Conservation (phyloP, 2,797 vertebrate genomes). For the Rachycentron canadum region DNA sequence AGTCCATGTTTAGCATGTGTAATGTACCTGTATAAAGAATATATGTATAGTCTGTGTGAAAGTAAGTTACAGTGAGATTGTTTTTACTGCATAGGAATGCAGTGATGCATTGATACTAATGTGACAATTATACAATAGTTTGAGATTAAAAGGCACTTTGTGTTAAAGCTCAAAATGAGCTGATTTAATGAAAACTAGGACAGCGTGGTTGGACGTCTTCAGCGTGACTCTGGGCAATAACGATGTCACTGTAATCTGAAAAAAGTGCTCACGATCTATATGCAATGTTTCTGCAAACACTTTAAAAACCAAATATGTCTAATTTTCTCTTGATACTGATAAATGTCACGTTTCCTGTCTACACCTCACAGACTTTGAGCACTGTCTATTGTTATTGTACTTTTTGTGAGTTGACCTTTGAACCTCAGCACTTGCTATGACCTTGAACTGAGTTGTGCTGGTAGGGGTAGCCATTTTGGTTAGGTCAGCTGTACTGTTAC, state of each 20-base stretch:
- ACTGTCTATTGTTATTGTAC: constrained; percentile 57
- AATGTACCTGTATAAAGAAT: constrained; percentile 65
- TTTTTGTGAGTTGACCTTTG: constrained; percentile 63
- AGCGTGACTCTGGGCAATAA: constrained; percentile 35
- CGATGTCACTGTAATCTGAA: constrained; percentile 37
- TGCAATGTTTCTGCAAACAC: constrained; percentile 68
- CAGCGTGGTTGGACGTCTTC: constrained; percentile 34
- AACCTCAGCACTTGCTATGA: constrained; percentile 72
- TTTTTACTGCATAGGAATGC: constrained; percentile 56
- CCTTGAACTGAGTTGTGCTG: constrained; percentile 61
- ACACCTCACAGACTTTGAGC: constrained; percentile 57
- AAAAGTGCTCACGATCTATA: constrained; percentile 55
- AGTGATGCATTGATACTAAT: constrained; percentile 58
- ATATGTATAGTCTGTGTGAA: constrained; percentile 65
- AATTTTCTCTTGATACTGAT: constrained; percentile 52
- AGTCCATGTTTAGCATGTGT: constrained; percentile 65
- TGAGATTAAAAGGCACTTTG: constrained; percentile 76
- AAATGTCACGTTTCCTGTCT: constrained; percentile 37
- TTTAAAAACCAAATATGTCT: constrained; percentile 65
- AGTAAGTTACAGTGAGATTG: constrained; percentile 42
- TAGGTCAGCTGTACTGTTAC: constrained; percentile 52
- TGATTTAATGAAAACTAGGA: constrained; percentile 38
- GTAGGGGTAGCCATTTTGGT: constrained; percentile 43
- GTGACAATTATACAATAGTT: constrained; percentile 31
- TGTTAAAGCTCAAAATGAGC: constrained; percentile 61